Percentiles rank a stretch among this genome's conserved stretches.
These are phyloP conservation scores for Pediacus dermestoides DNA, from an alignment of 2,888 invertebrate genomes.

Conservation along the genomic window DNA sequence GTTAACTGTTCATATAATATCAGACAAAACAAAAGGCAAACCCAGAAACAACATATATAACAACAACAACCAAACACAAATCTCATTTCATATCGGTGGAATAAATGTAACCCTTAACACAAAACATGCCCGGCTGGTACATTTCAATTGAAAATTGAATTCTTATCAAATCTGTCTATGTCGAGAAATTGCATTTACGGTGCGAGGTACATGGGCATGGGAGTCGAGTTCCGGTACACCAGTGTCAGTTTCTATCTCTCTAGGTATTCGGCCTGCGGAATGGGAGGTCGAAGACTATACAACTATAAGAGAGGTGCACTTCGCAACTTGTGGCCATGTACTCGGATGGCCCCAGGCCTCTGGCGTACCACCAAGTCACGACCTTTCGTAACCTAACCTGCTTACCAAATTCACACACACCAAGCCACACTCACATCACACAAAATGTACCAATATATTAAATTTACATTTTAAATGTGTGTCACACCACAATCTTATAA, in stretches of 20 bases:
- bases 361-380: constrained; percentile 45
- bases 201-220: no score
- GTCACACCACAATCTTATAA: no score
- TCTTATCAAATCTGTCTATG: no score
- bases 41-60: constrained; percentile 8
- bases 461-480: no score
- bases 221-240: constrained; percentile 27
- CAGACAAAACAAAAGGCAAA: constrained; percentile 14
- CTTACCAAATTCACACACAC: constrained; percentile 43
- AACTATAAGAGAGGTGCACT: constrained; percentile 30
- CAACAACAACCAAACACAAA: no score
- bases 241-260: constrained; percentile 29
- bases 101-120: no score
- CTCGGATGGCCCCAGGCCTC: constrained; percentile 36
- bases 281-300: constrained; percentile 14
- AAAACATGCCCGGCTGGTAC: no score
- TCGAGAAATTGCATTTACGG: no score
- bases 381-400: constrained; percentile 47
- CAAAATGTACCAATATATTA: no score
- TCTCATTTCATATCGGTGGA: no score
- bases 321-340: constrained; percentile 37
- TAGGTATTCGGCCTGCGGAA: constrained; percentile 18
- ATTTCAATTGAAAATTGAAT: no score
- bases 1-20: constrained; percentile 14
- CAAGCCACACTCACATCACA: constrained; percentile 37